These are phyloP conservation scores for Zaprionus camerounensis DNA, from an alignment of 1,140 invertebrate species.

Conservation along the genomic window DNA sequence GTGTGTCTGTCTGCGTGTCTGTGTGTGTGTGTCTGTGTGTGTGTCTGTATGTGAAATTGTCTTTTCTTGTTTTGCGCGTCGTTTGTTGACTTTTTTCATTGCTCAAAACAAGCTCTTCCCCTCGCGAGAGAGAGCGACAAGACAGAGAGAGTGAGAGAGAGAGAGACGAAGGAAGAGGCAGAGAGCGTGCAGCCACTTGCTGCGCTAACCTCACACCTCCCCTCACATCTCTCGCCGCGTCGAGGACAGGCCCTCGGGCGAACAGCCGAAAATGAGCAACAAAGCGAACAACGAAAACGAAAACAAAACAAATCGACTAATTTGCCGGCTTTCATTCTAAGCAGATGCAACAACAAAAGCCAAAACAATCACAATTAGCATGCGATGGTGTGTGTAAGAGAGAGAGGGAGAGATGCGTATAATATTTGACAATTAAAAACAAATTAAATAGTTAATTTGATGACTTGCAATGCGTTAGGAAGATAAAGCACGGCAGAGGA, in stretches of 20 bases:
- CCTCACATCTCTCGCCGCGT: background rate
- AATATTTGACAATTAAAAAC: slow-evolving; percentile 49
- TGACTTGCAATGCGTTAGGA: background rate
- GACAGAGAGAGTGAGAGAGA: background rate
- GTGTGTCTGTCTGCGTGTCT: background rate
- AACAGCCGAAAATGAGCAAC: background rate
- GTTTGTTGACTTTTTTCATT: slow-evolving; percentile 66
- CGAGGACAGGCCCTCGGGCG: slow-evolving; percentile 32
- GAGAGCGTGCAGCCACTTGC: slow-evolving; percentile 15
- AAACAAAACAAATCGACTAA: slow-evolving; percentile 12
- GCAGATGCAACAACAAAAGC: slow-evolving; percentile 16
- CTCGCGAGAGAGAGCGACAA: too few relatives aligned
- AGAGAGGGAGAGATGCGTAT: background rate
- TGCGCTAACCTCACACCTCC: background rate
- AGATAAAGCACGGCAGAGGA: background rate
- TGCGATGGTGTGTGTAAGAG: background rate
- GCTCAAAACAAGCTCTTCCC: slow-evolving; percentile 12
- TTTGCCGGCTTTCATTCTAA: slow-evolving; percentile 25
- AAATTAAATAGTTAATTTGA: slow-evolving; percentile 37
- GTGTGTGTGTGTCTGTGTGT: slow-evolving; percentile 6
- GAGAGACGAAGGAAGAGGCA: background rate
- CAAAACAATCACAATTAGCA: slow-evolving; percentile 42
- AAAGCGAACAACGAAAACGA: slow-evolving; percentile 4
- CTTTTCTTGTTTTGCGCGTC: slow-evolving; percentile 24
- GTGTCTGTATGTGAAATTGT: slow-evolving; percentile 18